Evolutionary conservation across 2,113 vertebrate species (phyloP), one percentile per base, ranked within the genome.

Genomic region (Toxostoma redivivum): DNA sequence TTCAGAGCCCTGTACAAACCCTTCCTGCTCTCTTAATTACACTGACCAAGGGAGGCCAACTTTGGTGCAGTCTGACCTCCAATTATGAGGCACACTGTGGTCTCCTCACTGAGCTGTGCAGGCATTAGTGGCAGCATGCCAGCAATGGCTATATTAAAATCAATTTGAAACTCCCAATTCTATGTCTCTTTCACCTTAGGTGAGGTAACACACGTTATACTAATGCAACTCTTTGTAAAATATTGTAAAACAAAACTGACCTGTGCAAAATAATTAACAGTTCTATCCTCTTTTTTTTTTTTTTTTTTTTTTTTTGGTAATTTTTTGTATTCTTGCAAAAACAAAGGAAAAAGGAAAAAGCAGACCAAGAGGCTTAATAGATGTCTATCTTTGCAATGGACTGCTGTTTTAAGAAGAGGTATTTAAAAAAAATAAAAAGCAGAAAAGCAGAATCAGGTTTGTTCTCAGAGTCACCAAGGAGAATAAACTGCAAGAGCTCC

Each of bases 121-220:
- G 61, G 84, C 76, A 30, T 21, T 51, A 67, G 69, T 96, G 95
- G 95, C 94, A 96, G 84, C 65, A 6, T 27, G 95, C 96, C 96
- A 97, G 94, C 65, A 69, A 66, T 67, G 91, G 88, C 92, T 96
- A n/a, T 79, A 96, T 97, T 96, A 95, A 94, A 97, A 96, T 96
- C 90, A 90, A 95, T 96, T 94, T 91, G 6, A 80, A 95, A 53
- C 45, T 93, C 96, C 81, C 92, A 88, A 9, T 86, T 86, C 92
- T 40, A 5, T 8, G 6, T 62, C 88, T 93, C 74, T 90, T 90
- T 96, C 93, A 96, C 92, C 93, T 94, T 65, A 89, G 88, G 69
- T 80, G 70, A 95, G 66, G 70, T 86, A 96, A 61, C 81, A 80
- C 51, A 90, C 79, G 57, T 94, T 91, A 62, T 38, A 85, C 56